Percentiles rank a stretch among this genome's conserved stretches.
Conservation (phyloP, 2,113 vertebrate species). For the Blennius ocellaris region DNA sequence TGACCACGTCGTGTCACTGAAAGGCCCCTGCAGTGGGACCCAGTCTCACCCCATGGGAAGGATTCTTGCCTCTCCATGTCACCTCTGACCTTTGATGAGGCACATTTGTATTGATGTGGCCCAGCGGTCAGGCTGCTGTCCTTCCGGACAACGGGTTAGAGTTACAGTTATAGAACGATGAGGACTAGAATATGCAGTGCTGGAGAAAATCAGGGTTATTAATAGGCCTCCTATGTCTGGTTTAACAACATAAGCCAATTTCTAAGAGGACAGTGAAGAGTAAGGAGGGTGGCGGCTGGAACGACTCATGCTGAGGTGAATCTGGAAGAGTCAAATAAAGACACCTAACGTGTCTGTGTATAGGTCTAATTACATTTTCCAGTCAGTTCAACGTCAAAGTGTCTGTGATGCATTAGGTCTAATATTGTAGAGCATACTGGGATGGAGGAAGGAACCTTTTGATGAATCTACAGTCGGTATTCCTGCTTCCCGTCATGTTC, state of each 20-base stretch:
- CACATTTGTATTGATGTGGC: conserved; percentile 49
- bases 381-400: conserved; percentile 42
- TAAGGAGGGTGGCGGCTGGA: neutral
- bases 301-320: conserved; percentile 14
- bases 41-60: conserved; percentile 28
- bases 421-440: conserved; percentile 14
- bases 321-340: conserved; percentile 2
- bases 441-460: conserved; percentile 42
- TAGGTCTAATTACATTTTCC: conserved; percentile 9
- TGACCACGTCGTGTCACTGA: conserved; percentile 36
- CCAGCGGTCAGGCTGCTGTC: conserved; percentile 24
- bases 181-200: conserved; percentile 15
- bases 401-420: conserved; percentile 21
- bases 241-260: conserved; percentile 45
- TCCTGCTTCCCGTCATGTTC: conserved; percentile 24
- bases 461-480: conserved; percentile 27
- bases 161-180: conserved; percentile 36
- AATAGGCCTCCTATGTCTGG: conserved; percentile 18
- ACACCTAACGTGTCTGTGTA: conserved; percentile 22
- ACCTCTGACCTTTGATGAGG: conserved; percentile 59
- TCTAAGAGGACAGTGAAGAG: conserved; percentile 22
- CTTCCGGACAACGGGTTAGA: conserved; percentile 4
- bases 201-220: conserved; percentile 40
- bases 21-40: conserved; percentile 16
- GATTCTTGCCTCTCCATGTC: conserved; percentile 36